Percentiles rank a stretch among this genome's conserved stretches.
Evolutionary conservation across 2,113 vertebrate species (phyloP).

Genomic region (Sylvilagus bachmani): DNA sequence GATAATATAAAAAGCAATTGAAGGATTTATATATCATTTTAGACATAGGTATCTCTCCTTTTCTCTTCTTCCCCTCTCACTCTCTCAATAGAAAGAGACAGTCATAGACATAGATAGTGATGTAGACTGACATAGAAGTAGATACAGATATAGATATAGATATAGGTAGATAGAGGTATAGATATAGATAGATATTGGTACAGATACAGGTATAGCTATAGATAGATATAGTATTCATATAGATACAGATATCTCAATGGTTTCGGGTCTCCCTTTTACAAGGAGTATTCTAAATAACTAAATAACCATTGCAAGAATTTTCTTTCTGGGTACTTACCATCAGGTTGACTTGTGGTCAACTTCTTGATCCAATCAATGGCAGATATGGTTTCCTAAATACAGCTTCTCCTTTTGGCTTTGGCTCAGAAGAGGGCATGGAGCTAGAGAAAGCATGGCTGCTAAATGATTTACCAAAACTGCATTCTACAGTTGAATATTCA

Average conservation of each 20-base stretch:
- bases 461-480: not conserved
- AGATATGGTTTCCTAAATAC: not conserved
- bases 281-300: not conserved
- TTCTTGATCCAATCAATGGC: not conserved
- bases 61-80: not conserved
- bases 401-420: not conserved
- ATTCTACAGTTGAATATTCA: not conserved
- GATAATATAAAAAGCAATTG: not conserved
- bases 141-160: not conserved
- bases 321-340: not conserved
- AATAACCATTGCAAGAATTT: not conserved
- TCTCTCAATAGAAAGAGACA: not conserved
- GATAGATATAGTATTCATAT: not conserved
- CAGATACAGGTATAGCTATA: not conserved
- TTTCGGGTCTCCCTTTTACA: not conserved
- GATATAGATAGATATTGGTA: too few relatives aligned
- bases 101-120: too few relatives aligned
- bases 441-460: not conserved
- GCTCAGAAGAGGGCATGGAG: not conserved
- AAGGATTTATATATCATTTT: not conserved
- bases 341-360: not conserved
- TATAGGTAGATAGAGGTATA: not conserved
- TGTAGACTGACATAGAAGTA: not conserved
- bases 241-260: too few relatives aligned
- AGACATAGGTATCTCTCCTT: not conserved